phyloP scores from a whole-genome alignment of 2,113 vertebrate genomes.

The Chitala chitala region DNA sequence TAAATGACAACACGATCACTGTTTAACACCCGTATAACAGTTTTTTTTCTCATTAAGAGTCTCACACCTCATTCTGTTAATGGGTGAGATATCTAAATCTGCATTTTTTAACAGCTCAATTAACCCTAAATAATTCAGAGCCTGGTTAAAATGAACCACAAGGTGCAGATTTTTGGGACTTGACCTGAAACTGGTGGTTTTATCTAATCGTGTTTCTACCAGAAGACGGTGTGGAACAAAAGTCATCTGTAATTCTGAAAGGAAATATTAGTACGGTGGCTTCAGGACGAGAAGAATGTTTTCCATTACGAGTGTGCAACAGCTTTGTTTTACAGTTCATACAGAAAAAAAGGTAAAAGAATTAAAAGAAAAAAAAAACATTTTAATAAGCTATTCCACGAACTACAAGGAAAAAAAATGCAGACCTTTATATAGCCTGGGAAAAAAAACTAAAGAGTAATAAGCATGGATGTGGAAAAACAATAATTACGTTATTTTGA shows the following conservation, averaged over 20 bases:
- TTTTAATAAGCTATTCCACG: too few relatives aligned
- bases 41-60: neutral
- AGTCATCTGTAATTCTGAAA: neutral
- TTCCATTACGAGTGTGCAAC: too few relatives aligned
- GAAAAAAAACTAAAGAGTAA: too few relatives aligned
- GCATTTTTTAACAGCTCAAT: slow-evolving; percentile 2
- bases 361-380: too few relatives aligned
- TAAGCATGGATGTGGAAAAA: too few relatives aligned
- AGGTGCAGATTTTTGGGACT: neutral
- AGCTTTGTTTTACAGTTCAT: neutral
- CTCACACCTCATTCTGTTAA: neutral
- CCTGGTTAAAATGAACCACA: neutral
- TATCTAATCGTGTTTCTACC: neutral
- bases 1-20: neutral
- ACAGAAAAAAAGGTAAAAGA: too few relatives aligned
- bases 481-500: too few relatives aligned
- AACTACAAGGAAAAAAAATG: too few relatives aligned
- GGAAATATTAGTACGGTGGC: too few relatives aligned
- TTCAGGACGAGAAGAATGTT: too few relatives aligned
- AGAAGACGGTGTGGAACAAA: neutral
- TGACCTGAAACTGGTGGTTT: neutral
- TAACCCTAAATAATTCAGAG: neutral
- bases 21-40: neutral
- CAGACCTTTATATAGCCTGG: too few relatives aligned
- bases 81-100: neutral